Conservation (phyloP, 2,888 invertebrate genomes). For the Pseudanteris insignis region DNA sequence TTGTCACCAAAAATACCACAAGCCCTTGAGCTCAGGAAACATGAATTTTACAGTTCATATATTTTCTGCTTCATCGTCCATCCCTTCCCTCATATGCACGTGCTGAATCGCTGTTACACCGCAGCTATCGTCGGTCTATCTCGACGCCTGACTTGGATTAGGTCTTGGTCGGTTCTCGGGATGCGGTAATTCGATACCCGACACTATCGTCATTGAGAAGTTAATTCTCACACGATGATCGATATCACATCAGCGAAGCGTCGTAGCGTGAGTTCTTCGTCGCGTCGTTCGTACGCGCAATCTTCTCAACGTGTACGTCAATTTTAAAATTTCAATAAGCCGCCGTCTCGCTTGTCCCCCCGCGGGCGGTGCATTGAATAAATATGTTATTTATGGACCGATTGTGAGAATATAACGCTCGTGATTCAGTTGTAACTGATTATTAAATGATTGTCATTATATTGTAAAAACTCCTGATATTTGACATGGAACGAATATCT, state of each 20-base stretch:
- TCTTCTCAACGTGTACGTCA: background rate
- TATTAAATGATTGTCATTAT: too few relatives aligned
- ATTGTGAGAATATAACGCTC: background rate
- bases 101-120: constrained; percentile 20
- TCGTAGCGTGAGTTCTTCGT: constrained; percentile 23
- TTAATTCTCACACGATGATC: constrained; percentile 44
- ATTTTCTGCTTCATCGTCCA: background rate
- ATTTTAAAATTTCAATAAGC: constrained; percentile 16
- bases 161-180: constrained; percentile 28
- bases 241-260: constrained; percentile 29
- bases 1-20: constrained; percentile 25
- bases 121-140: constrained; percentile 13
- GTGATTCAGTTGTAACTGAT: constrained; percentile 2
- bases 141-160: constrained; percentile 26
- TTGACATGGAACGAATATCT: too few relatives aligned
- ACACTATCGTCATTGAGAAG: constrained; percentile 32
- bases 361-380: background rate
- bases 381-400: constrained; percentile 2
- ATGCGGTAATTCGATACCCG: constrained; percentile 37
- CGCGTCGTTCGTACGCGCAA: constrained; percentile 7
- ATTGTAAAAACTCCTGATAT: too few relatives aligned
- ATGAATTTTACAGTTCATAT: constrained; percentile 5
- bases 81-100: background rate
- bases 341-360: background rate
- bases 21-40: constrained; percentile 18